Percentiles rank a stretch among this genome's conserved stretches.
These are phyloP conservation scores for Eptatretus burgeri DNA, from an alignment of 2,113 vertebrate genomes.

Conservation along the genomic window DNA sequence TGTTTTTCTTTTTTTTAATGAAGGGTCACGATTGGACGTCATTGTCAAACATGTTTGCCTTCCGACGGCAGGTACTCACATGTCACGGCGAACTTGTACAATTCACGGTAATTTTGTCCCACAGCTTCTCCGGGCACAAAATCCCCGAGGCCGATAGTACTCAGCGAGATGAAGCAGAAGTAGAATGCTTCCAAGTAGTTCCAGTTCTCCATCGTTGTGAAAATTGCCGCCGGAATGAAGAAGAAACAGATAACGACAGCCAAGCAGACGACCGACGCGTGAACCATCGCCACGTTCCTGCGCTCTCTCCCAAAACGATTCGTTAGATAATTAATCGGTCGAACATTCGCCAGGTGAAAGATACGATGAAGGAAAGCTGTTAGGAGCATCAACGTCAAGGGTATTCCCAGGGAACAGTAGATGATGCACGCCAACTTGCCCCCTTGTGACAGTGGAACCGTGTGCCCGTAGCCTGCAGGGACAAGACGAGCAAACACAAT, in stretches of 20 bases:
- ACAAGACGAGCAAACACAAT: too few relatives aligned
- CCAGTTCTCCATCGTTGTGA: conserved; percentile 17
- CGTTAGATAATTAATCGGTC: conserved; percentile 20
- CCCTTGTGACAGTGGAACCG: conserved; percentile 31
- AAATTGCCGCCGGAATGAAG: conserved; percentile 18
- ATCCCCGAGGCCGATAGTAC: conserved; percentile 26
- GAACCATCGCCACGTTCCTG: conserved; percentile 17
- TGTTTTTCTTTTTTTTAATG: not conserved
- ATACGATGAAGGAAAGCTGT: conserved; percentile 39
- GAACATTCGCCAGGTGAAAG: conserved; percentile 22
- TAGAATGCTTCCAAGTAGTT: conserved; percentile 26
- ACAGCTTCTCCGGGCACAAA: conserved; percentile 21
- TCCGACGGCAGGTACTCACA: conserved; percentile 23
- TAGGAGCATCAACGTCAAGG: conserved; percentile 53
- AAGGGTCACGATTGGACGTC: not conserved
- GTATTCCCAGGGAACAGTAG: conserved; percentile 42
- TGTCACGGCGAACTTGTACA: conserved; percentile 45
- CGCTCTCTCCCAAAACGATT: conserved; percentile 16
- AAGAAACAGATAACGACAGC: conserved; percentile 16
- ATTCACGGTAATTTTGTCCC: conserved; percentile 19
- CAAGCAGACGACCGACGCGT: conserved; percentile 22
- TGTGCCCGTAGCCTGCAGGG: conserved; percentile 41
- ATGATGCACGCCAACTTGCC: conserved; percentile 49
- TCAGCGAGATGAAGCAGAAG: conserved; percentile 32
- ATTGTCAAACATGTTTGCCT: not conserved